These are phyloP conservation scores for Trachurus trachurus DNA, from an alignment of 2,797 vertebrate genomes.

Conservation along the genomic window DNA sequence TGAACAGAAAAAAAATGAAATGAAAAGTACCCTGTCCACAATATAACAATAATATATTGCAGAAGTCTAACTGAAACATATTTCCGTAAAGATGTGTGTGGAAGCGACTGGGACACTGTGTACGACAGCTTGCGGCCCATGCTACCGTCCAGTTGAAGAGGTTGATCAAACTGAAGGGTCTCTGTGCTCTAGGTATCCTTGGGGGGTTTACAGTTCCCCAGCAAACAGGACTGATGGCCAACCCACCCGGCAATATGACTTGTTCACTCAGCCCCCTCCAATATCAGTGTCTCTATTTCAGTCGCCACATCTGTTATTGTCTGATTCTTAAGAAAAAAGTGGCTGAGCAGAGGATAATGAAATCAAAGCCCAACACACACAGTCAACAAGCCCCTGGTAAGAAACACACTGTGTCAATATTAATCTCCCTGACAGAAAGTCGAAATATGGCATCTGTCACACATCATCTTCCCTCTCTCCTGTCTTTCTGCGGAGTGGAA, in stretches of 20 bases:
- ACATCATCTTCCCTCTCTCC: conserved; percentile 88
- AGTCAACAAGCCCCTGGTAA: conserved; percentile 87
- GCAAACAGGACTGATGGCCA: conserved; percentile 80
- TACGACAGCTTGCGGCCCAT: conserved; percentile 14
- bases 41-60: neutral
- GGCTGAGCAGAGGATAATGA: conserved; percentile 86
- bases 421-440: conserved; percentile 90
- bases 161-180: conserved; percentile 69
- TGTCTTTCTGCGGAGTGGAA: conserved; percentile 83
- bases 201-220: conserved; percentile 73
- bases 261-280: conserved; percentile 84
- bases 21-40: neutral
- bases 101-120: neutral
- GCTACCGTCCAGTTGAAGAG: conserved; percentile 42
- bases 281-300: conserved; percentile 84
- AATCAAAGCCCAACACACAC: conserved; percentile 89
- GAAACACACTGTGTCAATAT: conserved; percentile 90
- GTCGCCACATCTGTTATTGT: conserved; percentile 90
- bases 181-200: conserved; percentile 63
- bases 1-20: neutral
- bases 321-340: conserved; percentile 90
- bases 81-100: neutral
- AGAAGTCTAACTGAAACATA: conserved; percentile 2
- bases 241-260: conserved; percentile 81
- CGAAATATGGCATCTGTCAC: conserved; percentile 90